These are phyloP conservation scores for Champsocephalus gunnari DNA, from an alignment of 2,797 vertebrate species.

Conservation along the genomic window DNA sequence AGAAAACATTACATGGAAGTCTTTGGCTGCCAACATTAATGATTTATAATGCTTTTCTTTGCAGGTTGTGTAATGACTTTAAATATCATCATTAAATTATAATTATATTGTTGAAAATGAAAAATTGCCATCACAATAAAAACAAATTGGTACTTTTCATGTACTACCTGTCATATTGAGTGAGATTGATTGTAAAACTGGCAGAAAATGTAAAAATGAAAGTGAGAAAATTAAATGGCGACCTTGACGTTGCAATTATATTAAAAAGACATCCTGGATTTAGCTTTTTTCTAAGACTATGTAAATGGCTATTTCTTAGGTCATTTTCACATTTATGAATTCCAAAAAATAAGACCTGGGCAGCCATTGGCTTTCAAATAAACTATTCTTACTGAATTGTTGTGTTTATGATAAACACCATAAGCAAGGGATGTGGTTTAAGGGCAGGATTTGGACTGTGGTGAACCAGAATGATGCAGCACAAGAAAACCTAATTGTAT, in stretches of 20 bases:
- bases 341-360: no score
- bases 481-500: not conserved
- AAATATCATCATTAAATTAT: not conserved
- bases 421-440: not conserved
- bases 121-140: not conserved
- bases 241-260: not conserved
- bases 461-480: not conserved
- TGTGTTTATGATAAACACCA: not conserved
- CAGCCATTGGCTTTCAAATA: not conserved
- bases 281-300: not conserved
- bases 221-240: not conserved
- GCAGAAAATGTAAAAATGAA: not conserved
- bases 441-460: not conserved
- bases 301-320: no score
- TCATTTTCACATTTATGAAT: no score
- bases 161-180: not conserved
- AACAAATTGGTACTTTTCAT: not conserved
- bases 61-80: not conserved
- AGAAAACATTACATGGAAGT: not conserved
- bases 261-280: not conserved
- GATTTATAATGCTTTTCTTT: not conserved
- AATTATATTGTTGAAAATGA: conserved; percentile 1
- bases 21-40: conserved; percentile 3
- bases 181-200: not conserved
- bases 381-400: not conserved